A percentile compares a stretch with the other conserved stretches of the same genome.
These are phyloP conservation scores for Cheracebus regulus DNA, from an alignment of 2,797 vertebrate genomes.

Conservation along the genomic window DNA sequence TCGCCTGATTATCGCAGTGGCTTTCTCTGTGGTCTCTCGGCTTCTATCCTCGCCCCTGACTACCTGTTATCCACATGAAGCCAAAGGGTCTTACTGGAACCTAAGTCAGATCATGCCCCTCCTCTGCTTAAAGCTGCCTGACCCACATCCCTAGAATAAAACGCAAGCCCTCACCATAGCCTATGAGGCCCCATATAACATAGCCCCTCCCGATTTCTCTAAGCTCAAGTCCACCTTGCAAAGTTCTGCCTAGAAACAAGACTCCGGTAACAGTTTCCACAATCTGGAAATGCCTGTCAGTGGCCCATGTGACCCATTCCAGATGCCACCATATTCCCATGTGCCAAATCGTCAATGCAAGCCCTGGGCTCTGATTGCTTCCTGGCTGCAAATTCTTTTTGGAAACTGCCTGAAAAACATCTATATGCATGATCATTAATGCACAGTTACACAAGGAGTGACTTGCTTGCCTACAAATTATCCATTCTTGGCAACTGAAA, in stretches of 20 bases:
- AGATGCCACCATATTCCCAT: neutral
- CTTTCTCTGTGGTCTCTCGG: neutral
- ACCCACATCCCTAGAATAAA: neutral
- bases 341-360: neutral
- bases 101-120: neutral
- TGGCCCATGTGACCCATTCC: neutral
- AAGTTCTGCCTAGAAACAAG: conserved; percentile 8
- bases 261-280: neutral
- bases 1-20: rapidly evolving
- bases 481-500: conserved; percentile 61
- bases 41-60: neutral
- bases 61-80: neutral
- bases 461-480: conserved; percentile 48
- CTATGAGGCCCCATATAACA: rapidly evolving
- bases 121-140: neutral
- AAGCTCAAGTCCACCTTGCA: neutral
- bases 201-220: neutral
- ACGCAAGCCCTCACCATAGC: neutral
- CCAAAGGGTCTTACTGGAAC: neutral
- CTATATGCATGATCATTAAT: conserved; percentile 17
- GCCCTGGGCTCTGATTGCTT: neutral
- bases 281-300: neutral
- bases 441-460: conserved; percentile 38
- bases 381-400: neutral
- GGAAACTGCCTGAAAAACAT: neutral